A percentile compares a stretch with the other conserved stretches of the same genome.
These are phyloP conservation scores for Betta splendens DNA, from an alignment of 2,797 vertebrate genomes.

Conservation along the genomic window DNA sequence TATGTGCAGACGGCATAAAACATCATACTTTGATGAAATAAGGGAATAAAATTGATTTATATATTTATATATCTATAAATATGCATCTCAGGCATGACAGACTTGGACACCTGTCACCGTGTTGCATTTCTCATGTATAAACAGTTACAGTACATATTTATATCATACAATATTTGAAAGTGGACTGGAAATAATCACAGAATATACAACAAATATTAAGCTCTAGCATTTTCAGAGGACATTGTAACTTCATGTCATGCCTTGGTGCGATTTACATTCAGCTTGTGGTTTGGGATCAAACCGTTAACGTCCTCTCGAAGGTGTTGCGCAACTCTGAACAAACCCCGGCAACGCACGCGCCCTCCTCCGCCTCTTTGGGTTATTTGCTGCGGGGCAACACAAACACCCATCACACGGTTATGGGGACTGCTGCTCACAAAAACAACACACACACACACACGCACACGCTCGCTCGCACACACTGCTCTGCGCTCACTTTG, in stretches of 20 bases:
- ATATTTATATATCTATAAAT: conserved; percentile 81
- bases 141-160: conserved; percentile 75
- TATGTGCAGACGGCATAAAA: conserved; percentile 66
- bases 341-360: conserved; percentile 39
- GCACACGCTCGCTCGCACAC: conserved; percentile 52
- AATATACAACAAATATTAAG: conserved; percentile 76
- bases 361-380: conserved; percentile 63
- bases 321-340: conserved; percentile 37
- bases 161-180: conserved; percentile 74
- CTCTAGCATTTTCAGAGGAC: conserved; percentile 45
- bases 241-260: conserved; percentile 43
- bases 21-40: conserved; percentile 70
- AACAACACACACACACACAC: conserved; percentile 50
- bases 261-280: conserved; percentile 71
- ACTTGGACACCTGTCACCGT: conserved; percentile 46
- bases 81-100: conserved; percentile 65
- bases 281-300: conserved; percentile 58
- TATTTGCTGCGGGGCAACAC: conserved; percentile 52
- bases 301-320: conserved; percentile 38
- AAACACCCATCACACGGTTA: conserved; percentile 51
- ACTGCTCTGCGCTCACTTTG: conserved; percentile 48
- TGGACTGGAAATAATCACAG: conserved; percentile 70
- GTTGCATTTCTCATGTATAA: conserved; percentile 73
- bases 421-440: conserved; percentile 50
- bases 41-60: conserved; percentile 71